Percentiles rank a stretch among this genome's conserved stretches.
These are phyloP conservation scores for Xerus inauris DNA, from an alignment of 2,113 vertebrate genomes.

Conservation along the genomic window DNA sequence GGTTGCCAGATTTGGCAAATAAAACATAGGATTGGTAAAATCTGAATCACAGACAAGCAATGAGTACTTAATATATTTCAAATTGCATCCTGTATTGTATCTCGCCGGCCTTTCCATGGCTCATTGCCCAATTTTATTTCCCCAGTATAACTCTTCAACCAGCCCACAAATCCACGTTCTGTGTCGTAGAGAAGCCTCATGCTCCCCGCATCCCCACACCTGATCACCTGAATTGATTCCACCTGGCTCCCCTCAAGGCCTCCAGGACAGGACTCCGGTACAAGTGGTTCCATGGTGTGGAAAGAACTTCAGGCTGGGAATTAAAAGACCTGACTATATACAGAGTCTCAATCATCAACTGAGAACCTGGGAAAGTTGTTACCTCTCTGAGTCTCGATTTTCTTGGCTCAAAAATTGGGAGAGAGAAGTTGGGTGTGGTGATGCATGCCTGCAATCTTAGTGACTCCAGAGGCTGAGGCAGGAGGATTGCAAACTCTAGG, in stretches of 20 bases:
- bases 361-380: neutral
- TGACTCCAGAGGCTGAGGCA: neutral
- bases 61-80: neutral
- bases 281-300: neutral
- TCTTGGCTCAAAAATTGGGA: neutral
- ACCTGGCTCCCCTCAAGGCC: no score
- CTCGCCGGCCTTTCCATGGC: neutral
- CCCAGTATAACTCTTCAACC: neutral
- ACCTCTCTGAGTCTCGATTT: neutral
- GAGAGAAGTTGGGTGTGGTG: neutral
- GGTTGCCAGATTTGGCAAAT: conserved; percentile 1
- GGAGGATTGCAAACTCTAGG: neutral
- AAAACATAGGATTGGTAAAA: neutral
- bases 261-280: neutral
- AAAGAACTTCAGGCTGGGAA: neutral
- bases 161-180: neutral
- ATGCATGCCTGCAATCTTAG: neutral
- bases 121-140: neutral
- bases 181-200: neutral
- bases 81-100: neutral
- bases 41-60: neutral
- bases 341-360: fast-evolving
- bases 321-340: neutral
- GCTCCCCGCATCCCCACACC: fast-evolving
- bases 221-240: neutral